Percentiles rank a stretch among this genome's conserved stretches.
phyloP scores from a whole-genome alignment of 2,113 vertebrate species.

The Eonycteris spelaea region DNA sequence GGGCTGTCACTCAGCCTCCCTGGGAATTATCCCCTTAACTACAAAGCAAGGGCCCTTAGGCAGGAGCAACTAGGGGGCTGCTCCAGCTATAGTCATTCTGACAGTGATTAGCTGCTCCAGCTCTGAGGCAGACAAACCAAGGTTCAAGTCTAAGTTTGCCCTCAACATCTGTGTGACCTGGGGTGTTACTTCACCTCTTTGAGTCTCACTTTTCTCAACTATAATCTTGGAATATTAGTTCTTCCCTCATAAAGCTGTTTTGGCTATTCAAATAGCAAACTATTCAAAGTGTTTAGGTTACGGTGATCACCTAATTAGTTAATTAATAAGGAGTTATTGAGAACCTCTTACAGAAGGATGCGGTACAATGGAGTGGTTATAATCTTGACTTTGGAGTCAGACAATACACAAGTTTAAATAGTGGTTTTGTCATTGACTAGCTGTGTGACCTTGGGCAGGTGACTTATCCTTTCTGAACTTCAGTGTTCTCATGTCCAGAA shows the following conservation, averaged over 20 bases:
- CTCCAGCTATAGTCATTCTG: neutral
- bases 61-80: neutral
- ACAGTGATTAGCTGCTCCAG: neutral
- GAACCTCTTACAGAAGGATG: neutral
- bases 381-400: neutral
- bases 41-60: neutral
- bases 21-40: neutral
- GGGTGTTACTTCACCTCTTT: neutral
- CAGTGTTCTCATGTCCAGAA: neutral
- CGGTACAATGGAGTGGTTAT: neutral
- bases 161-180: neutral
- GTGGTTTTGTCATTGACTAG: neutral
- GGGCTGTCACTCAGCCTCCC: neutral
- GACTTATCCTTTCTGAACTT: constrained; percentile 23
- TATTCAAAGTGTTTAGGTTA: neutral
- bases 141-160: neutral
- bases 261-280: neutral
- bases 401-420: neutral
- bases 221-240: neutral
- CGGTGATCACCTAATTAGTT: neutral
- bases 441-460: neutral
- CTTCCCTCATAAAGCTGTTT: neutral
- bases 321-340: neutral
- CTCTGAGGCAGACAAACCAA: neutral
- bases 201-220: neutral